A percentile compares a stretch with the other conserved stretches of the same genome.
phyloP scores from a whole-genome alignment of 92 coral and sea anemone genomes.

The Chrysogorgia sp. region DNA sequence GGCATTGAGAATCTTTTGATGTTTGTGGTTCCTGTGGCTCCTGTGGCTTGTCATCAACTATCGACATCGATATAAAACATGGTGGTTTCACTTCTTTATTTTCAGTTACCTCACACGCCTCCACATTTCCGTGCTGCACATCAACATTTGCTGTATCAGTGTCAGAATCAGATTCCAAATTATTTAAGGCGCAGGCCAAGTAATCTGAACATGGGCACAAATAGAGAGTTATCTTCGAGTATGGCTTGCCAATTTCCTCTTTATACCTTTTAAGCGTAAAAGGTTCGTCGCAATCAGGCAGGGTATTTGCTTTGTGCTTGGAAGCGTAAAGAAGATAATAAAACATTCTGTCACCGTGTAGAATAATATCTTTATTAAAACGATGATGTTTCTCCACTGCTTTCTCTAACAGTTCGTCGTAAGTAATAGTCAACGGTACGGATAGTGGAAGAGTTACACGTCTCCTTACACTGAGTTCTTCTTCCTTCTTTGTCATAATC shows the following conservation, averaged over 20 bases:
- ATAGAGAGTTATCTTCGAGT: slow-evolving; percentile 59
- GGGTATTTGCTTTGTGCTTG: slow-evolving; percentile 54
- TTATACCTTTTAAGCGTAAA: slow-evolving; percentile 67
- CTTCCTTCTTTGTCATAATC: slow-evolving; percentile 60
- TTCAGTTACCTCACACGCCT: not conserved
- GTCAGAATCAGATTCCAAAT: slow-evolving; percentile 16
- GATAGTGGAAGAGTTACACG: too few relatives aligned
- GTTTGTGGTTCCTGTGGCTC: not conserved
- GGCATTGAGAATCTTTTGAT: slow-evolving; percentile 35
- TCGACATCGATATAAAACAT: not conserved
- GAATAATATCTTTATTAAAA: slow-evolving; percentile 64
- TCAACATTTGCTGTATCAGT: not conserved
- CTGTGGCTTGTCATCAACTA: not conserved
- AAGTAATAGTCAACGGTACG: too few relatives aligned
- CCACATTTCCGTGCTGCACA: not conserved
- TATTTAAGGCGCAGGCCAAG: slow-evolving; percentile 44
- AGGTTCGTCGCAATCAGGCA: slow-evolving; percentile 70
- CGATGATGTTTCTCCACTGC: too few relatives aligned
- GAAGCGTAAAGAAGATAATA: slow-evolving; percentile 59
- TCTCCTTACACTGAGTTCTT: too few relatives aligned
- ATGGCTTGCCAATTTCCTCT: slow-evolving; percentile 68
- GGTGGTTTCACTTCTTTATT: slow-evolving; percentile 7
- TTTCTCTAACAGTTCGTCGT: too few relatives aligned
- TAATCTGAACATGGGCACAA: slow-evolving; percentile 66
- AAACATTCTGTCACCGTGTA: slow-evolving; percentile 52